phyloP scores from a whole-genome alignment of 2,113 vertebrate genomes.

The Columba janthina region DNA sequence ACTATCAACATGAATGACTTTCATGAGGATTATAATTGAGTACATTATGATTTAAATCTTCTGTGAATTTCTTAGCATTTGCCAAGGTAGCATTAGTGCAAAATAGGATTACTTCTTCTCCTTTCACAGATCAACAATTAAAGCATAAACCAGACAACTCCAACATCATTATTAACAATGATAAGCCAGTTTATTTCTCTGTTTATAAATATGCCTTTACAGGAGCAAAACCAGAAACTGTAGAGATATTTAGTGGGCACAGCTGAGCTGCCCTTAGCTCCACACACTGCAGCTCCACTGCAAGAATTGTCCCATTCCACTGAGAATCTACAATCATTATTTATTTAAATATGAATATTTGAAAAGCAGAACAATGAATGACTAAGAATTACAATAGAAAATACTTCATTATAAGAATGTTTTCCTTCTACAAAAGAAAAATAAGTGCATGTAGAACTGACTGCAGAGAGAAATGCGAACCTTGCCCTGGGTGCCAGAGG shows the following conservation, averaged over 20 bases:
- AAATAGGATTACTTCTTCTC: background rate
- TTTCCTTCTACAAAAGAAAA: background rate
- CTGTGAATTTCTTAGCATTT: background rate
- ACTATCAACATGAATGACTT: background rate
- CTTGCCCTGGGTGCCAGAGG: background rate
- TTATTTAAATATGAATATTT: background rate
- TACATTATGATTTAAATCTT: background rate
- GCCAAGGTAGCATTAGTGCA: background rate
- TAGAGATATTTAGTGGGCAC: background rate
- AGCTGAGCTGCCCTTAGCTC: background rate
- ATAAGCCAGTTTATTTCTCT: slow-evolving; percentile 33
- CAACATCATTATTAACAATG: background rate
- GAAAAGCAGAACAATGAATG: background rate
- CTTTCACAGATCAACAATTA: slow-evolving; percentile 22
- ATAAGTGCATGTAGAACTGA: background rate
- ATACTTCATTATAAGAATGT: accelerated
- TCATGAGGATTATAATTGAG: background rate
- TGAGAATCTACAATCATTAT: background rate
- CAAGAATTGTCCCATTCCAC: background rate
- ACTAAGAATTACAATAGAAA: background rate
- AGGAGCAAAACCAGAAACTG: background rate
- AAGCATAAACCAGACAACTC: background rate
- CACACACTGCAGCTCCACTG: background rate
- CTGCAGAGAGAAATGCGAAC: accelerated
- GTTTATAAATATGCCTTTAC: background rate